phyloP scores from a whole-genome alignment of 2,888 invertebrate genomes.

The Ptilodon capucinus region DNA sequence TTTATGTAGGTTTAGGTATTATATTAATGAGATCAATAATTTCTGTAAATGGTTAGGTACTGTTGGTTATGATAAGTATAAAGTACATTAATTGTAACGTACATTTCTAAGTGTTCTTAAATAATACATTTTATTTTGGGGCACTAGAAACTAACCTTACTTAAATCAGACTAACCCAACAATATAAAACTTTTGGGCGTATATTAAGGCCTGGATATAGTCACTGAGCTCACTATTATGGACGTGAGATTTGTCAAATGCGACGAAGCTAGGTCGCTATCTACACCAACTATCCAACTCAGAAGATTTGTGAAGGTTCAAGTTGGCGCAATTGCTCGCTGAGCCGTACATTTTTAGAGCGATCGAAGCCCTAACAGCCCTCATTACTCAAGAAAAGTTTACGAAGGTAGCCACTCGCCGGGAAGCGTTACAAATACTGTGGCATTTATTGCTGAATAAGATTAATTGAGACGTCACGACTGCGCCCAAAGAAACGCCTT shows the following conservation, averaged over 20 bases:
- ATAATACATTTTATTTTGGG: too few relatives aligned
- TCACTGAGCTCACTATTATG: neutral
- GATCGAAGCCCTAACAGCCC: constrained; percentile 30
- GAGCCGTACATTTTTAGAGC: constrained; percentile 27
- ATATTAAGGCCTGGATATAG: neutral
- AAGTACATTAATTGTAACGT: too few relatives aligned
- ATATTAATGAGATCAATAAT: too few relatives aligned
- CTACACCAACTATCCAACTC: neutral
- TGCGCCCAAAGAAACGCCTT: neutral
- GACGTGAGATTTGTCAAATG: neutral
- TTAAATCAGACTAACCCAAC: too few relatives aligned
- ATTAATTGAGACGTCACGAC: constrained; percentile 40
- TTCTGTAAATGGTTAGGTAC: too few relatives aligned
- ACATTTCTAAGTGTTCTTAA: too few relatives aligned
- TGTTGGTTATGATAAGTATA: too few relatives aligned
- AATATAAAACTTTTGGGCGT: neutral
- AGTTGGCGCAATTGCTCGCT: constrained; percentile 10
- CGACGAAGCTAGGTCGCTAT: neutral
- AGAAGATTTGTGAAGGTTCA: neutral
- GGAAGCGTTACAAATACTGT: constrained; percentile 42
- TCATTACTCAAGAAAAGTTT: constrained; percentile 49
- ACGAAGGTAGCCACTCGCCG: constrained; percentile 28
- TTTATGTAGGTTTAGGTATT: too few relatives aligned
- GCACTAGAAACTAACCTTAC: too few relatives aligned
- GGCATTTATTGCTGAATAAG: constrained; percentile 48